Evolutionary conservation across 2,113 vertebrate species (phyloP).

Genomic region (Orycteropus afer): DNA sequence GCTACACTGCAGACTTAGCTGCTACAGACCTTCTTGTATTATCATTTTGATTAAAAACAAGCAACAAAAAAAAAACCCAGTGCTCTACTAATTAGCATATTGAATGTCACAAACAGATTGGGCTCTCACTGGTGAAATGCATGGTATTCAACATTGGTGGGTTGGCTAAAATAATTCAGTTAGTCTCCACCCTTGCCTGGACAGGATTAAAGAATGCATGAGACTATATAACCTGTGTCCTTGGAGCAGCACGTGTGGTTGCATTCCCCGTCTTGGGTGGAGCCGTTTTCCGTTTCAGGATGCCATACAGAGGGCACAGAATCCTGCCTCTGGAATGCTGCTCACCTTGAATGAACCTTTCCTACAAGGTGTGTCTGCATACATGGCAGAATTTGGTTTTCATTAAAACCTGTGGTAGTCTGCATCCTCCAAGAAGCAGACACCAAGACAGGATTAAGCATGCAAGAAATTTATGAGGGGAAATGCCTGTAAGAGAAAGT

Average conservation of each 20-base stretch:
- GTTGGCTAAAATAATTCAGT: neutral
- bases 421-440: neutral
- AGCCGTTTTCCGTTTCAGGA: neutral
- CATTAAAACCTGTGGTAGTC: neutral
- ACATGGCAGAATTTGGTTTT: neutral
- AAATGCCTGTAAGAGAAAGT: neutral
- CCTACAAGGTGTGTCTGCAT: neutral
- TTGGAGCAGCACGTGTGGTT: neutral
- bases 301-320: neutral
- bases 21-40: neutral
- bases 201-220: neutral
- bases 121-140: neutral
- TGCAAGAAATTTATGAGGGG: neutral
- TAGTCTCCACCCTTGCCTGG: neutral
- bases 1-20: neutral
- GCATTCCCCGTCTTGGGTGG: neutral
- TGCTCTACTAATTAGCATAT: neutral
- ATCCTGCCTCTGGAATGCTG: neutral
- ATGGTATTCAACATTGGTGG: neutral
- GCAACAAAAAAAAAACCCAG: too few species aligned
- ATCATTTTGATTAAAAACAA: neutral
- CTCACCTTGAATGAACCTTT: neutral
- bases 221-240: neutral
- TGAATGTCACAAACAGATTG: neutral
- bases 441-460: too few species aligned